Conservation (phyloP, 2,888 invertebrate genomes). For the Ophioninae sp. region DNA sequence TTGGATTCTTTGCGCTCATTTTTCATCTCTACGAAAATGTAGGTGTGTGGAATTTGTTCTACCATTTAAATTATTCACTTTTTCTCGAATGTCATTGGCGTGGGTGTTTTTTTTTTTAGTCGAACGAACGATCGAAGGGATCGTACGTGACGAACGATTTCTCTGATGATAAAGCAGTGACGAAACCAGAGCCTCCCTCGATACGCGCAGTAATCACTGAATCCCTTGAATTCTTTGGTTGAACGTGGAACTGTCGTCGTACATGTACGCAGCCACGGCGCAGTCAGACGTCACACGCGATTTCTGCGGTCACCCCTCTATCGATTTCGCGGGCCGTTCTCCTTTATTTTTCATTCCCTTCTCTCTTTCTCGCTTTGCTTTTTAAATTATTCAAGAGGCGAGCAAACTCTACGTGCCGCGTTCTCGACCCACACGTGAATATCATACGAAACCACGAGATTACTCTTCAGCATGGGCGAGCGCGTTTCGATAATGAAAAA, state of each 20-base stretch:
- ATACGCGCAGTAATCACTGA: not conserved
- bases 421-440: not conserved
- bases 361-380: slow-evolving; percentile 2
- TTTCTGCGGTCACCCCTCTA: slow-evolving; percentile 40
- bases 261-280: no score
- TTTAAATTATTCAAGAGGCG: slow-evolving; percentile 44
- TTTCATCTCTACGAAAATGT: no score
- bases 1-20: no score
- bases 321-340: slow-evolving; percentile 31
- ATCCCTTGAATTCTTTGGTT: slow-evolving; percentile 40
- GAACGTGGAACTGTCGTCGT: not conserved
- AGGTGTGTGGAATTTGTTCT: not conserved
- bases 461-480: no score
- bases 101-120: no score
- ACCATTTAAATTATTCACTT: not conserved
- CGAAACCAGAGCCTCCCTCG: no score
- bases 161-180: not conserved
- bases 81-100: not conserved
- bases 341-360: slow-evolving; percentile 12
- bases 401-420: slow-evolving; percentile 21
- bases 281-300: slow-evolving; percentile 45
- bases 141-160: not conserved
- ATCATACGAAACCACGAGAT: no score
- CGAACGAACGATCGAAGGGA: no score
- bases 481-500: no score